phyloP scores from a whole-genome alignment of 2,113 vertebrate genomes.

The Hoplias malabaricus region DNA sequence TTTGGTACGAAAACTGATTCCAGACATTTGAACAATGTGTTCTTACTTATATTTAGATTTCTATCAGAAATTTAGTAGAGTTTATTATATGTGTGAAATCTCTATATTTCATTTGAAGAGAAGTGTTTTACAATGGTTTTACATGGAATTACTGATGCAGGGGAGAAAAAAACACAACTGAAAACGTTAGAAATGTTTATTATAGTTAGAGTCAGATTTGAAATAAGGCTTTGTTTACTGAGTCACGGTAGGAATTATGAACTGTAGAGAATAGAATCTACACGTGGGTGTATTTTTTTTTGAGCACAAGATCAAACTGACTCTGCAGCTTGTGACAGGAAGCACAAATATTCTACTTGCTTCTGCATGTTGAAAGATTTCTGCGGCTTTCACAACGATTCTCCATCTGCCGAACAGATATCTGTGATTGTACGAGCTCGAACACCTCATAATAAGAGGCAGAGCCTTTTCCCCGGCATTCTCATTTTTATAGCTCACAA shows the following conservation, averaged over 20 bases:
- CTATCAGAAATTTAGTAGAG: neutral
- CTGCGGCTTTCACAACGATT: neutral
- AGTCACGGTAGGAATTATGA: neutral
- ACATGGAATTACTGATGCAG: neutral
- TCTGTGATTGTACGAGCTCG: neutral
- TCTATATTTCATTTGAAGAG: neutral
- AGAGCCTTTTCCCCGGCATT: neutral
- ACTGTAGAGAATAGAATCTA: neutral
- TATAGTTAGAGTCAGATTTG: neutral
- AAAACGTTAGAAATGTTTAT: neutral
- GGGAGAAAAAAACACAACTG: neutral
- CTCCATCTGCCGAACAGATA: neutral
- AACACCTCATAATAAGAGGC: neutral
- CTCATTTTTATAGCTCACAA: no score
- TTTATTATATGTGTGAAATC: neutral
- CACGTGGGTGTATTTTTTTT: neutral
- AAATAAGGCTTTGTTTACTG: neutral
- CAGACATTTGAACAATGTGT: neutral
- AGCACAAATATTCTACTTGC: neutral
- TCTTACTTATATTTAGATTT: neutral
- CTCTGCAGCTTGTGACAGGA: neutral
- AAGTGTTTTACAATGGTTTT: constrained; percentile 1
- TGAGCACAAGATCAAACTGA: neutral
- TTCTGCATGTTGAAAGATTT: neutral
- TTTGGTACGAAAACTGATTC: neutral